Conservation (phyloP, 1,140 invertebrate species). For the Potamilus streckersoni region DNA sequence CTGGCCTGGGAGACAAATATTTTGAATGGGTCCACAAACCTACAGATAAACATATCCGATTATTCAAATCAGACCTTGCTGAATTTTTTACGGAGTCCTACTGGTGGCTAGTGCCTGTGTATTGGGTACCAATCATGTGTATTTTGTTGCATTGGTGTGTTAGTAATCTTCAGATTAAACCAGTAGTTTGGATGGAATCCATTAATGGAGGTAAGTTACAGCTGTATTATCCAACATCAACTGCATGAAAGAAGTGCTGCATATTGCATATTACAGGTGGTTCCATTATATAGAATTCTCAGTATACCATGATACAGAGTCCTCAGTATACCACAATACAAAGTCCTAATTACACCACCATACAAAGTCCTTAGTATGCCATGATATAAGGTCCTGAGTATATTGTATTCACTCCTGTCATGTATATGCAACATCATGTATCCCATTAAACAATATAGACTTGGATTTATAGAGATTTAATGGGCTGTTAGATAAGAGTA, state of each 20-base stretch:
- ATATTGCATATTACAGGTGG: conserved; percentile 9
- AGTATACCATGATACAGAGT: not conserved
- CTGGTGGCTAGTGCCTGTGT: conserved; percentile 68
- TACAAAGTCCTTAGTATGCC: too few species aligned
- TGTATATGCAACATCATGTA: not conserved
- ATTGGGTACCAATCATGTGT: conserved; percentile 67
- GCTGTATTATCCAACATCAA: not conserved
- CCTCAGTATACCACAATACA: too few species aligned
- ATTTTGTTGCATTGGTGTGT: conserved; percentile 30
- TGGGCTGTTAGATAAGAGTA: not conserved
- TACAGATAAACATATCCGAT: conserved; percentile 64
- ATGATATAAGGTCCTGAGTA: too few species aligned
- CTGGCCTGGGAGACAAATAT: conserved; percentile 64
- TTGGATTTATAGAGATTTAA: not conserved
- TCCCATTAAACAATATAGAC: not conserved
- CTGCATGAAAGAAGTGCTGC: not conserved
- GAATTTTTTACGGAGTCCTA: conserved; percentile 65
- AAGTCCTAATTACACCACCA: too few species aligned
- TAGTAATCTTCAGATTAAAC: conserved; percentile 21
- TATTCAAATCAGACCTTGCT: conserved; percentile 67
- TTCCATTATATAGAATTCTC: not conserved
- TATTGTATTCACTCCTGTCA: too few species aligned
- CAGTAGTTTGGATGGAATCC: conserved; percentile 24
- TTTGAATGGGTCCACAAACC: conserved; percentile 70
- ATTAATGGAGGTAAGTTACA: conserved; percentile 20